Percentiles rank a stretch among this genome's conserved stretches.
Evolutionary conservation across 2,113 vertebrate species (phyloP).

Genomic region (Rhinoptilus africanus): DNA sequence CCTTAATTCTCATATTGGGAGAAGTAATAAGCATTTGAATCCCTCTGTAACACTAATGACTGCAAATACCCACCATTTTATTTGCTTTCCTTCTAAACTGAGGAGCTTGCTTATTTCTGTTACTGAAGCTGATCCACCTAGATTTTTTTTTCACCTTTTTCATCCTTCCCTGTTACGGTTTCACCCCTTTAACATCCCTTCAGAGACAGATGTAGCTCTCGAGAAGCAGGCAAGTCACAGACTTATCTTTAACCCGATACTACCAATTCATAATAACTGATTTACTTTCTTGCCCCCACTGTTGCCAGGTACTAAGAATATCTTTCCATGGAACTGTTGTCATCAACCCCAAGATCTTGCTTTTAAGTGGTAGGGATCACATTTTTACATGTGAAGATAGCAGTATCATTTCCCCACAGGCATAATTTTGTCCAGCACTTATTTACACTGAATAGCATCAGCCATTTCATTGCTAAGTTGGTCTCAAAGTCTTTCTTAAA

Average conservation of each 20-base stretch:
- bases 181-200: neutral
- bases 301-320: neutral
- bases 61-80: neutral
- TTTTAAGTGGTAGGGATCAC: neutral
- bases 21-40: neutral
- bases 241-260: neutral
- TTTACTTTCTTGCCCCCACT: neutral
- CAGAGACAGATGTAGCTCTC: neutral
- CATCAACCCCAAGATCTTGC: neutral
- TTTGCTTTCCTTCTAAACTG: neutral
- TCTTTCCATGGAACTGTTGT: neutral
- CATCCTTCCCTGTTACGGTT: neutral
- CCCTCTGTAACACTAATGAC: neutral
- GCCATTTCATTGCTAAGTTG: neutral
- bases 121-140: neutral
- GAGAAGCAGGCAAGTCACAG: neutral
- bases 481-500: neutral
- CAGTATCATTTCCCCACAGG: neutral
- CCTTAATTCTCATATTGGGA: neutral
- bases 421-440: neutral
- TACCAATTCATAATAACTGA: neutral
- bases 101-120: neutral
- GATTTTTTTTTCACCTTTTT: rapidly evolving
- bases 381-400: neutral
- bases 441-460: neutral